These are phyloP conservation scores for Ischnura elegans DNA, from an alignment of 2,888 invertebrate species.

Conservation along the genomic window DNA sequence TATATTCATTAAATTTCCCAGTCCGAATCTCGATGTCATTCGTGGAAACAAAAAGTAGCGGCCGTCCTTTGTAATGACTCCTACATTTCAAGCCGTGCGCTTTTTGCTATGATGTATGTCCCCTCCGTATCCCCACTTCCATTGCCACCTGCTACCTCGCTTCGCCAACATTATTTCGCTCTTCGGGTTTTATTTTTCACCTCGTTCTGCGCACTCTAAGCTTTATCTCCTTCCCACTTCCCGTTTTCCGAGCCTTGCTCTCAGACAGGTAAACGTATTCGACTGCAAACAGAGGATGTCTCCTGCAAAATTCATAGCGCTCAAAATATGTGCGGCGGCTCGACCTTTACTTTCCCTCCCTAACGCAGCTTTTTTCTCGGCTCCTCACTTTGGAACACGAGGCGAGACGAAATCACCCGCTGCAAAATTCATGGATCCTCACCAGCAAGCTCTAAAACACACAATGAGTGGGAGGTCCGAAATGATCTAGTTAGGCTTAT, in stretches of 20 bases:
- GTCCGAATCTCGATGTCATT: too few relatives aligned
- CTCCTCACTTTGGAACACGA: background rate
- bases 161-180: background rate
- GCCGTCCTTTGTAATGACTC: background rate
- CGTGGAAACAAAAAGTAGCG: too few relatives aligned
- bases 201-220: background rate
- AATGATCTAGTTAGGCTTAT: conserved; percentile 13
- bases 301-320: conserved; percentile 15
- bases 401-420: conserved; percentile 5
- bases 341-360: background rate
- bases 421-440: conserved; percentile 14
- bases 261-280: background rate
- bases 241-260: background rate
- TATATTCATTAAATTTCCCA: too few relatives aligned
- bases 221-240: background rate
- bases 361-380: background rate
- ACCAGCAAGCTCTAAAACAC: background rate
- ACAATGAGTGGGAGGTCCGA: background rate
- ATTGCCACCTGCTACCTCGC: background rate
- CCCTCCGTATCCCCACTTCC: background rate
- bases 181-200: background rate
- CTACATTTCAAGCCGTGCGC: background rate
- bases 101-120: background rate
- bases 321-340: conserved; percentile 16
- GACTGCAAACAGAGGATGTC: conserved; percentile 25